Percentiles rank a stretch among this genome's conserved stretches.
Evolutionary conservation across 2,797 vertebrate genomes (phyloP).

Genomic region (Peromyscus attwateri): DNA sequence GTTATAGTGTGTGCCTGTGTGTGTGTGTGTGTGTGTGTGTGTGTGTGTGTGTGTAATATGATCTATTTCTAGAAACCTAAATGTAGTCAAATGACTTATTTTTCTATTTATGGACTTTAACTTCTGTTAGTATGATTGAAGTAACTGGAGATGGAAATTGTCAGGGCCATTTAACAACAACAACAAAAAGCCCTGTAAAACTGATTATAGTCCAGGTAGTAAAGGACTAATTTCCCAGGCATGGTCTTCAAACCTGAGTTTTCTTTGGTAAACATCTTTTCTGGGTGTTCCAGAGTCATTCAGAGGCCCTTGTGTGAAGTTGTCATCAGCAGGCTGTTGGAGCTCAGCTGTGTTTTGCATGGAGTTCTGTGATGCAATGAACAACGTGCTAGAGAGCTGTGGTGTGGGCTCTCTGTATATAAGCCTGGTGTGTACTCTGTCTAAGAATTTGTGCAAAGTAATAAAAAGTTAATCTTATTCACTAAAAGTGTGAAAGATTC

Average conservation of each 20-base stretch:
- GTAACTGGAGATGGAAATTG: slow-evolving; percentile 92
- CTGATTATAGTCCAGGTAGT: slow-evolving; percentile 89
- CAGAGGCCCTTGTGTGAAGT: slow-evolving; percentile 86
- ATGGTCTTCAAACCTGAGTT: slow-evolving; percentile 88
- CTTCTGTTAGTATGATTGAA: slow-evolving; percentile 92
- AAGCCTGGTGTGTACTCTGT: slow-evolving; percentile 84
- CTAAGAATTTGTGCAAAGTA: slow-evolving; percentile 83
- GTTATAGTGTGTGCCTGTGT: slow-evolving; percentile 79
- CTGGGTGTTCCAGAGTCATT: slow-evolving; percentile 83
- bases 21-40: too few species aligned
- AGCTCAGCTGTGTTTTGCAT: slow-evolving; percentile 78
- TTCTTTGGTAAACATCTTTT: slow-evolving; percentile 90
- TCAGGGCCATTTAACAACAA: slow-evolving; percentile 91
- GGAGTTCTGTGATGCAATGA: slow-evolving; percentile 76
- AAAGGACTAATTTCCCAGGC: slow-evolving; percentile 88
- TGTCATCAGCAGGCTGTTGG: slow-evolving; percentile 86
- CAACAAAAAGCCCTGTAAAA: slow-evolving; percentile 87
- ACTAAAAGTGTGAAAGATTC: slow-evolving; percentile 82
- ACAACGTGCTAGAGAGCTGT: slow-evolving; percentile 79
- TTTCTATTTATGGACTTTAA: slow-evolving; percentile 89
- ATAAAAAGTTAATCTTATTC: slow-evolving; percentile 79
- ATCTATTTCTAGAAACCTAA: slow-evolving; percentile 84
- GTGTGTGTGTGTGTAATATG: slow-evolving; percentile 62
- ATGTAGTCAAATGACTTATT: slow-evolving; percentile 86
- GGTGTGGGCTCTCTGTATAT: slow-evolving; percentile 83